Evolutionary conservation across 2,797 vertebrate species (phyloP).

Genomic region (Erpetoichthys calabaricus): DNA sequence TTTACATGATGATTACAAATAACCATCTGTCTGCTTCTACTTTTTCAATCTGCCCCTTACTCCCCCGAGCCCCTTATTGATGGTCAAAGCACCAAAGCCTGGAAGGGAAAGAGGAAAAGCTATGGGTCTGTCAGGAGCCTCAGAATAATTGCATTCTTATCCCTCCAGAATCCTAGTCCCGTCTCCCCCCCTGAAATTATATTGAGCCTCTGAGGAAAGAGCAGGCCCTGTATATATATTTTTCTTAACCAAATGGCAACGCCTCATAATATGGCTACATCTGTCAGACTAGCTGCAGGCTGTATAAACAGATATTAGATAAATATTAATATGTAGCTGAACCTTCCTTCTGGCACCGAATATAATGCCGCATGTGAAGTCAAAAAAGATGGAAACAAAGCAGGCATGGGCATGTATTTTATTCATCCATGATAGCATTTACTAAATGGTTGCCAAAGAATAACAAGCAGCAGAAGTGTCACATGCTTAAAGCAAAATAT

Average conservation of each 20-base stretch:
- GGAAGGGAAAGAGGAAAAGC: conserved; percentile 24
- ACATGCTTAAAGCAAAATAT: no score
- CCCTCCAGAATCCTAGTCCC: conserved; percentile 28
- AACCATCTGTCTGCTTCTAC: conserved; percentile 44
- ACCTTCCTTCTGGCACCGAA: conserved; percentile 7
- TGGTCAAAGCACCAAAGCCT: conserved; percentile 36
- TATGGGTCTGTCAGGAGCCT: conserved; percentile 34
- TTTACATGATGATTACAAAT: conserved; percentile 47
- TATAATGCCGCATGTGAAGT: no score
- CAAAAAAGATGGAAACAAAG: no score
- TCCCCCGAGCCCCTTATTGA: conserved; percentile 42
- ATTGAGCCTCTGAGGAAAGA: conserved; percentile 31
- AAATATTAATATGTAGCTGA: conserved; percentile 37
- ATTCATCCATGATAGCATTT: no score
- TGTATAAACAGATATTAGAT: conserved; percentile 34
- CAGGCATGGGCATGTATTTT: no score
- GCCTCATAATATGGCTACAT: conserved; percentile 37
- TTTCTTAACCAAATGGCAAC: conserved; percentile 36
- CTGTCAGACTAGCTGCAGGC: conserved; percentile 50
- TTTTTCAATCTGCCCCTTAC: conserved; percentile 44
- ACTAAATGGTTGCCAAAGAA: no score
- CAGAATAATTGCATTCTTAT: conserved; percentile 58
- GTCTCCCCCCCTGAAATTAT: conserved; percentile 28
- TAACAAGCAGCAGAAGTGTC: no score
- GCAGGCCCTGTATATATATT: conserved; percentile 42